Evolutionary conservation across 2,113 vertebrate genomes (phyloP).

Genomic region (Tichodroma muraria): DNA sequence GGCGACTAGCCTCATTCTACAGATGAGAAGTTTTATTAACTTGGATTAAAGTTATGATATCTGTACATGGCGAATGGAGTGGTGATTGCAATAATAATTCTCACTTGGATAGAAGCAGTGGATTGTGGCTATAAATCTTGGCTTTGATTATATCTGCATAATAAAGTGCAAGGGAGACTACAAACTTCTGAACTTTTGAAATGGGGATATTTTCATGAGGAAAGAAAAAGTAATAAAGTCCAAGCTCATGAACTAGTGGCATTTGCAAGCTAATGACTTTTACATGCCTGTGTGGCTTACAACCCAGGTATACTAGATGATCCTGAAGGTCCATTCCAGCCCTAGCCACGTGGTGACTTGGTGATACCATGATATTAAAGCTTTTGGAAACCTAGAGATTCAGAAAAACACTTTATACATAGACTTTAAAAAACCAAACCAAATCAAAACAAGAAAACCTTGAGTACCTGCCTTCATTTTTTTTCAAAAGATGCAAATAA

Average conservation of each 20-base stretch:
- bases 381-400: not conserved
- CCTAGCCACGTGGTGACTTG: not conserved
- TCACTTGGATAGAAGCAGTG: not conserved
- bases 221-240: not conserved
- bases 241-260: not conserved
- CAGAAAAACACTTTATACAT: not conserved
- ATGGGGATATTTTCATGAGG: not conserved
- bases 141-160: not conserved
- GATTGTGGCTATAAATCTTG: not conserved
- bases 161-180: not conserved
- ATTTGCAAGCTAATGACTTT: not conserved
- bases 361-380: not conserved
- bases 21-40: conserved; percentile 26
- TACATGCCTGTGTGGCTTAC: not conserved
- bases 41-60: conserved; percentile 7
- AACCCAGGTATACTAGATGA: too few relatives aligned
- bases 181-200: not conserved
- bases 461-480: not conserved
- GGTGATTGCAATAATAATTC: not conserved
- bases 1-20: not conserved
- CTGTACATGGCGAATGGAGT: not conserved
- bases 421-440: accelerated
- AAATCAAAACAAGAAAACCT: not conserved
- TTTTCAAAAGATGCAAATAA: not conserved
- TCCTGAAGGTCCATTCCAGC: not conserved